Evolutionary conservation across 2,888 invertebrate genomes (phyloP).

Genomic region (Archips crataeganus): DNA sequence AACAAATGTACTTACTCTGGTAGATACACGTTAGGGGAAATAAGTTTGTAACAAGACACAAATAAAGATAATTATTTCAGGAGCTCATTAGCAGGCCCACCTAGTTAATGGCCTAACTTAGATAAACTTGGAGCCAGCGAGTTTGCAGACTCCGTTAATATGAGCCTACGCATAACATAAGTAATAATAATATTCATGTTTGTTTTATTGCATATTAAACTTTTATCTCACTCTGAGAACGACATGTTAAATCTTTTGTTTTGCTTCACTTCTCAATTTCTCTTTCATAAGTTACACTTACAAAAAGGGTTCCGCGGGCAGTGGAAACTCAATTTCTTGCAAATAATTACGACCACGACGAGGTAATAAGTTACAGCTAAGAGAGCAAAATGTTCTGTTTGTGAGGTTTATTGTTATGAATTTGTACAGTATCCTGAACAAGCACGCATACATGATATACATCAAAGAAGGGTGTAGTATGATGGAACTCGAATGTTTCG

Average conservation of each 20-base stretch:
- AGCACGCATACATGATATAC: conserved; percentile 8
- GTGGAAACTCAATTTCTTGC: conserved; percentile 6
- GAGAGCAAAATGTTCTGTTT: background rate
- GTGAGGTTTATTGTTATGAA: background rate
- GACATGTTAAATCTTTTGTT: conserved; percentile 28
- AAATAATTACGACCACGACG: background rate
- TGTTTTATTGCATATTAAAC: conserved; percentile 35
- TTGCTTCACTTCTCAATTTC: conserved; percentile 14
- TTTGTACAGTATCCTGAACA: background rate
- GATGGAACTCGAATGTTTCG: conserved; percentile 20
- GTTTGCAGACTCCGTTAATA: conserved; percentile 46
- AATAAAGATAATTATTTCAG: conserved; percentile 57
- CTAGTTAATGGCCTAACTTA: conserved; percentile 62
- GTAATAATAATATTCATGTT: conserved; percentile 36
- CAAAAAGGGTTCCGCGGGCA: conserved; percentile 1
- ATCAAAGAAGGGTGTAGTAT: conserved; percentile 23
- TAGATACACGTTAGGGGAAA: conserved; percentile 36
- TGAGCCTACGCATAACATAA: conserved; percentile 45
- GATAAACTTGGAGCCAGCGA: conserved; percentile 52
- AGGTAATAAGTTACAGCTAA: background rate
- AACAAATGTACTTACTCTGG: conserved; percentile 34
- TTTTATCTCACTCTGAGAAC: conserved; percentile 20
- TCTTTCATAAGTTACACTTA: conserved; percentile 3
- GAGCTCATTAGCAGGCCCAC: conserved; percentile 57
- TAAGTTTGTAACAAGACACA: conserved; percentile 45